phyloP scores from a whole-genome alignment of 2,113 vertebrate species.

The Orcinus orca region DNA sequence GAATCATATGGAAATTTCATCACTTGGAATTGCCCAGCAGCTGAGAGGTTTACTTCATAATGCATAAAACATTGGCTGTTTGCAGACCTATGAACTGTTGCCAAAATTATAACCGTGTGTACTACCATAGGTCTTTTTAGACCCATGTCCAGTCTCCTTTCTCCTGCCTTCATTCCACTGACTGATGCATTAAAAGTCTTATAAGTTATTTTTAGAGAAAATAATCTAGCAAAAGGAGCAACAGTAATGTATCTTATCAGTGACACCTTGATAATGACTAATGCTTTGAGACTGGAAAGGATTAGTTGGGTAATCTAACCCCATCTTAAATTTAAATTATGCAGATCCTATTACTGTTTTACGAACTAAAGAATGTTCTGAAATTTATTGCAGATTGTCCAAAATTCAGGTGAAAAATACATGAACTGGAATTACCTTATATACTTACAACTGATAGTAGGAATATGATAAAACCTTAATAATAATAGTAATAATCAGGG shows the following conservation, averaged over 20 bases:
- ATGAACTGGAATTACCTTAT: not conserved
- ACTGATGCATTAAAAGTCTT: not conserved
- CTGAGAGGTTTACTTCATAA: not conserved
- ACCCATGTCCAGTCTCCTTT: not conserved
- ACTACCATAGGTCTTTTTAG: not conserved
- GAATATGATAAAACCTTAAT: conserved; percentile 8
- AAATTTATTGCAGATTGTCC: conserved; percentile 32
- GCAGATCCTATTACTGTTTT: conserved; percentile 10
- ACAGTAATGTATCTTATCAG: not conserved
- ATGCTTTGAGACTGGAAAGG: not conserved
- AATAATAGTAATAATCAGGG: not conserved
- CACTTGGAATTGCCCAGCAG: not conserved
- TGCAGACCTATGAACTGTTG: not conserved
- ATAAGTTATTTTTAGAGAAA: not conserved
- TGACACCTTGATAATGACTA: not conserved
- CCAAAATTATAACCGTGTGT: not conserved
- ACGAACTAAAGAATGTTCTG: conserved; percentile 17
- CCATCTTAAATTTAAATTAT: conserved; percentile 23
- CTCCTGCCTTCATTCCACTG: not conserved
- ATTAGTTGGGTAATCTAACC: not conserved
- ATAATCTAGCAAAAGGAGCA: not conserved
- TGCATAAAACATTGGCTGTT: not conserved
- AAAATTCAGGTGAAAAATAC: conserved; percentile 32
- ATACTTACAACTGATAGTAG: not conserved
- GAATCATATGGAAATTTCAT: not conserved